Conservation (phyloP, 1,140 invertebrate genomes). For the Mactra quadrangularis region DNA sequence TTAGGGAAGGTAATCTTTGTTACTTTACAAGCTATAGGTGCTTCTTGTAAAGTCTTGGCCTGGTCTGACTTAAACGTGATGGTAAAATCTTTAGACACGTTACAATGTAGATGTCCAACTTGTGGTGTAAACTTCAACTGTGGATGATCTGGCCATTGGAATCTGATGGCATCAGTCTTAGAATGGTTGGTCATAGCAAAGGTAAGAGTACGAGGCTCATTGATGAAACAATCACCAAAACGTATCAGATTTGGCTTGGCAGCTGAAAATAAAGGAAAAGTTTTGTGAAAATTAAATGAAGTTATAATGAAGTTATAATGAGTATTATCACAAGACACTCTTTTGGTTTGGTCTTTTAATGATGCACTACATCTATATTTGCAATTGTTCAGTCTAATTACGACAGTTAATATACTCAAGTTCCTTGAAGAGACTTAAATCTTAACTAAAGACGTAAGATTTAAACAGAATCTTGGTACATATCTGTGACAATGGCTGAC, state of each 20-base stretch:
- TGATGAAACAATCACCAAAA: conserved; percentile 83
- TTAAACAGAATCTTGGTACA: too few species aligned
- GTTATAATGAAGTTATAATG: too few species aligned
- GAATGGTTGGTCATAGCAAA: conserved; percentile 83
- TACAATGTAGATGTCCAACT: conserved; percentile 80
- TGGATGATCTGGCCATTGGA: conserved; percentile 81
- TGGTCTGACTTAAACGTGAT: conserved; percentile 81
- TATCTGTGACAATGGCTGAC: too few species aligned
- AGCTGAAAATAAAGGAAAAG: conserved; percentile 73
- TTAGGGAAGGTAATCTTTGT: conserved; percentile 82
- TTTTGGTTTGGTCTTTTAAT: too few species aligned
- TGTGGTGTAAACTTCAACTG: conserved; percentile 80
- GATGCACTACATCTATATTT: too few species aligned
- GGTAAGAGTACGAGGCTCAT: conserved; percentile 77
- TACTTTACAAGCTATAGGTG: conserved; percentile 75
- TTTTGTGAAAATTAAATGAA: too few species aligned
- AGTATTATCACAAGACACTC: too few species aligned
- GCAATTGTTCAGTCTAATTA: too few species aligned
- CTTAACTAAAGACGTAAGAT: too few species aligned
- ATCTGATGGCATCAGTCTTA: conserved; percentile 77
- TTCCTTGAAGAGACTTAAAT: too few species aligned
- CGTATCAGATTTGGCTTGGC: conserved; percentile 81
- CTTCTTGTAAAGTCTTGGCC: conserved; percentile 75
- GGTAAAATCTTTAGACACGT: conserved; percentile 80
- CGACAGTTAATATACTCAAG: too few species aligned